Evolutionary conservation across 1,140 invertebrate species (phyloP).

Genomic region (Nixonia krombeini): DNA sequence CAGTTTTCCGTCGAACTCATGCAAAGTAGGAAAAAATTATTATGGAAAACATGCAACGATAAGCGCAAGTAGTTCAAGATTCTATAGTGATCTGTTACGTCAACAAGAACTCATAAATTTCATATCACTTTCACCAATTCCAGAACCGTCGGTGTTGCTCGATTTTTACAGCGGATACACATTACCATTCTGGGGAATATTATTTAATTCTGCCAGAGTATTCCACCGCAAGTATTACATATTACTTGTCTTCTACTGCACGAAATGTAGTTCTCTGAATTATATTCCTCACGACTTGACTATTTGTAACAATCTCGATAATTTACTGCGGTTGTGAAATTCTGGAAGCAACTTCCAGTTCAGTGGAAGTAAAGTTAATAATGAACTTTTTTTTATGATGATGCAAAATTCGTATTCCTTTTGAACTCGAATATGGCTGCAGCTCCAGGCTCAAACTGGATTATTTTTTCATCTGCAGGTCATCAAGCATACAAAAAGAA

Average conservation of each 20-base stretch:
- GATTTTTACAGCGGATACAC: too few relatives aligned
- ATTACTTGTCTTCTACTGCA: too few relatives aligned
- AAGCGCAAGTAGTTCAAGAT: not conserved
- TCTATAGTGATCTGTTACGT: not conserved
- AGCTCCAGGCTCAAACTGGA: too few relatives aligned
- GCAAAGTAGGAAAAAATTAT: too few relatives aligned
- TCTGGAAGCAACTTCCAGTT: too few relatives aligned
- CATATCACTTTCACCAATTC: slow-evolving; percentile 1
- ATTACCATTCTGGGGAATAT: not conserved
- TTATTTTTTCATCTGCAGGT: too few relatives aligned
- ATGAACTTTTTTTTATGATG: not conserved
- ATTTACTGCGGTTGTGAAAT: not conserved
- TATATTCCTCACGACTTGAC: not conserved
- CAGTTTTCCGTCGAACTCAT: not conserved
- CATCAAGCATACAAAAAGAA: too few relatives aligned
- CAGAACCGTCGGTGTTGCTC: not conserved
- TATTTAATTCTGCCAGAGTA: not conserved
- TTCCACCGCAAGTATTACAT: too few relatives aligned
- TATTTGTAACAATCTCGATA: not conserved
- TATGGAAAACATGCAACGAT: too few relatives aligned
- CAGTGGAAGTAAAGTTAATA: not conserved
- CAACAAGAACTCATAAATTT: not conserved
- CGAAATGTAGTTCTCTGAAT: too few relatives aligned
- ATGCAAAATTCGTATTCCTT: slow-evolving; percentile 1
- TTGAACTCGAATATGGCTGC: too few relatives aligned